Percentiles rank a stretch among this genome's conserved stretches.
These are phyloP conservation scores for Malurus alboscapulatus DNA, from an alignment of 2,113 vertebrate species.

Conservation along the genomic window DNA sequence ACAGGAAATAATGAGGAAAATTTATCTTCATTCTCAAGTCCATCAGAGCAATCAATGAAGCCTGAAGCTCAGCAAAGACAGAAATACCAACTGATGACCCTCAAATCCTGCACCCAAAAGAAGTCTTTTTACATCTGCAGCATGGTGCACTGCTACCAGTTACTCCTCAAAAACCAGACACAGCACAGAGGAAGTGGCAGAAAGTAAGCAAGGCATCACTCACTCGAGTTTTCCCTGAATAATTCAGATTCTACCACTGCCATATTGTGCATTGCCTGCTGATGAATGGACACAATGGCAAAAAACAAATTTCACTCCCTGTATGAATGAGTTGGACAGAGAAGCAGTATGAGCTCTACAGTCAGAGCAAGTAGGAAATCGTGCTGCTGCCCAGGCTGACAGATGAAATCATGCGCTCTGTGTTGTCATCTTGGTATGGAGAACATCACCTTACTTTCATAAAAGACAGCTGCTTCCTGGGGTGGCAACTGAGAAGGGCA, in stretches of 20 bases:
- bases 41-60: background rate
- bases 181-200: background rate
- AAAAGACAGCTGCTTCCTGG: background rate
- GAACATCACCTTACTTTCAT: background rate
- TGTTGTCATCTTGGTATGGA: background rate
- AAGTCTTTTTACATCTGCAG: background rate
- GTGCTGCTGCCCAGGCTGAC: background rate
- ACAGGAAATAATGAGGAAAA: background rate
- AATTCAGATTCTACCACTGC: background rate
- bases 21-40: background rate
- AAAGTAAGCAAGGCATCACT: background rate
- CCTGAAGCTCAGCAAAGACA: background rate
- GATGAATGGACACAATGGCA: background rate
- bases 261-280: background rate
- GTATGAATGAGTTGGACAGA: background rate
- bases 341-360: background rate
- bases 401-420: background rate
- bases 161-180: background rate
- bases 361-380: background rate
- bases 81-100: accelerated
- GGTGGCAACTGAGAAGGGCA: background rate
- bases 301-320: background rate
- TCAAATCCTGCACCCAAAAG: background rate
- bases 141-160: background rate
- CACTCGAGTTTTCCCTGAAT: background rate